phyloP scores from a whole-genome alignment of 2,113 vertebrate genomes.

The Columba janthina region DNA sequence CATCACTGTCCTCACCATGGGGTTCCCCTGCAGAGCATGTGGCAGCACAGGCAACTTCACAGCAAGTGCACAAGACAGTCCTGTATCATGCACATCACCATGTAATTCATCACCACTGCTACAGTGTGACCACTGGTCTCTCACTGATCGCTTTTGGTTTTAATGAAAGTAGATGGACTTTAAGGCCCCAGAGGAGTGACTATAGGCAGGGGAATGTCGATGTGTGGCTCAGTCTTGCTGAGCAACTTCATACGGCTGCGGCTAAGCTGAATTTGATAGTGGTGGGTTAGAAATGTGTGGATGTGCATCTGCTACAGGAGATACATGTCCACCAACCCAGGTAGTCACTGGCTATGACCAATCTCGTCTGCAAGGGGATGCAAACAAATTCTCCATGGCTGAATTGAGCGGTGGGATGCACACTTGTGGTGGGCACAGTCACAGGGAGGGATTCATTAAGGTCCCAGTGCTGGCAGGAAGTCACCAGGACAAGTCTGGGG shows the following conservation, averaged over 20 bases:
- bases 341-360: background rate
- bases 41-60: background rate
- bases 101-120: background rate
- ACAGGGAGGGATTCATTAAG: background rate
- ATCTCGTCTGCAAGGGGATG: too few relatives aligned
- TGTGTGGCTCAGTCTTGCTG: background rate
- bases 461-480: background rate
- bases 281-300: background rate
- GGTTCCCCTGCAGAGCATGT: background rate
- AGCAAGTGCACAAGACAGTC: background rate
- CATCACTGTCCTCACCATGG: background rate
- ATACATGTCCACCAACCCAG: background rate
- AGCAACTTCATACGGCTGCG: background rate
- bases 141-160: accelerated
- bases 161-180: background rate
- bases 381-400: background rate
- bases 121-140: background rate
- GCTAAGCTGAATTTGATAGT: background rate
- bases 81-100: accelerated
- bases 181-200: background rate
- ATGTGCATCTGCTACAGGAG: background rate
- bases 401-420: background rate
- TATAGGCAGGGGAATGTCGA: accelerated
- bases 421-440: accelerated
- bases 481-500: background rate